Evolutionary conservation across 2,888 invertebrate genomes (phyloP).

Genomic region (Doris montereyensis): DNA sequence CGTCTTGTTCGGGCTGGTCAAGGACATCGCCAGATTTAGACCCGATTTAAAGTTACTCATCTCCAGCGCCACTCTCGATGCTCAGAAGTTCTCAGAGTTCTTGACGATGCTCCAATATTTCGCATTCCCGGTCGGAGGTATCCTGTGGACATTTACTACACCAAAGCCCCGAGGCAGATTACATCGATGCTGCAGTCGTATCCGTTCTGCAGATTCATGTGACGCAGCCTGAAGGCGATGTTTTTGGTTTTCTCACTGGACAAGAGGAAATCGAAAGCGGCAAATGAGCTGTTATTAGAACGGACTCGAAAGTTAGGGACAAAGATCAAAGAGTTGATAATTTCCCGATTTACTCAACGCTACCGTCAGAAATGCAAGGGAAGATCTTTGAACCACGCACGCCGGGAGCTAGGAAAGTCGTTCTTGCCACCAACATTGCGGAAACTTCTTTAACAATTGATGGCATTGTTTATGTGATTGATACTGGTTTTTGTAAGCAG

Average conservation of each 20-base stretch:
- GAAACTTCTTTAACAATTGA: conserved; percentile 99
- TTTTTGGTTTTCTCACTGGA: conserved; percentile 95
- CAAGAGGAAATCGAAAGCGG: conserved; percentile 76
- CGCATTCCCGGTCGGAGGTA: conserved; percentile 97
- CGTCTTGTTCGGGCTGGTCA: conserved; percentile 95
- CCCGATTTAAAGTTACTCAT: conserved; percentile 95
- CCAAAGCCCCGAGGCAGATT: conserved; percentile 98
- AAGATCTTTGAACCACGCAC: conserved; percentile 99
- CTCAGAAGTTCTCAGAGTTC: conserved; percentile 97
- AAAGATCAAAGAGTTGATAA: conserved; percentile 91
- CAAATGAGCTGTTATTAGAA: conserved; percentile 78
- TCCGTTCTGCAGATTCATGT: conserved; percentile 98
- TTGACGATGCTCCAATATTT: conserved; percentile 98
- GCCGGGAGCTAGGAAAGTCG: conserved; percentile 94
- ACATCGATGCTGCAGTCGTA: conserved; percentile 97
- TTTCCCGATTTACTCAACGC: conserved; percentile 93
- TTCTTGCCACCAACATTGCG: conserved; percentile 98
- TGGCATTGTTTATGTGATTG: conserved; percentile 98
- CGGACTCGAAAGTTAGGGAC: conserved; percentile 92
- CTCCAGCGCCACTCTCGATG: conserved; percentile 98
- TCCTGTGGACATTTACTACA: conserved; percentile 99
- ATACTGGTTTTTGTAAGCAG: conserved; percentile 99
- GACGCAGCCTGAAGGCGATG: conserved; percentile 95
- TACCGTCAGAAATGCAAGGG: conserved; percentile 98
- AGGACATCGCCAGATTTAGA: conserved; percentile 90